phyloP scores from a whole-genome alignment of 2,797 vertebrate species.

The Mormyrops boulengeri region DNA sequence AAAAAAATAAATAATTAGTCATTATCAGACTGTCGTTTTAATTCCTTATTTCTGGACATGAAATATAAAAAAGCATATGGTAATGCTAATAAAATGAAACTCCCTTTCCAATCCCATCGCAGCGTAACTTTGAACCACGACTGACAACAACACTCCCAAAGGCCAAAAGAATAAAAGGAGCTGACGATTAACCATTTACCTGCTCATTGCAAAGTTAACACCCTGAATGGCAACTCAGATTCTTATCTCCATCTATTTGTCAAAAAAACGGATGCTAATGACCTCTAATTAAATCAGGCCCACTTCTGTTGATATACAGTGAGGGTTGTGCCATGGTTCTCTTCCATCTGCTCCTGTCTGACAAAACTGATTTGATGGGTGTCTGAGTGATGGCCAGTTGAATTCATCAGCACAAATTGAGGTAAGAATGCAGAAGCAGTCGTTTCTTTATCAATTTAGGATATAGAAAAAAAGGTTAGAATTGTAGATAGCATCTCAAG shows the following conservation, averaged over 20 bases:
- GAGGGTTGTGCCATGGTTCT: not conserved
- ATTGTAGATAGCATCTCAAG: conserved; percentile 19
- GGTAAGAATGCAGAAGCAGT: conserved; percentile 19
- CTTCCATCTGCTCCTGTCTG: not conserved
- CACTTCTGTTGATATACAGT: not conserved
- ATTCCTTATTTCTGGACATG: conserved; percentile 55
- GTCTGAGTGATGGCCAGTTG: conserved; percentile 19
- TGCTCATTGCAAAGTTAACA: not conserved
- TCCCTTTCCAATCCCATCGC: not conserved
- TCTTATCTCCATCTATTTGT: not conserved
- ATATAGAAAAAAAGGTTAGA: conserved; percentile 18
- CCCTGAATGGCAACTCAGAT: not conserved
- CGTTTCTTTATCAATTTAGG: conserved; percentile 22
- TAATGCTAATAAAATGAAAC: not conserved
- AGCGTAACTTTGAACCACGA: not conserved
- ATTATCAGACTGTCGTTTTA: conserved; percentile 50
- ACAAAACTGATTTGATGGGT: conserved; percentile 13
- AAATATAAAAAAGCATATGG: not conserved
- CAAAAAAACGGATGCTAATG: conserved; percentile 9
- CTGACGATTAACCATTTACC: too few species aligned
- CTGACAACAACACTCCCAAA: not conserved
- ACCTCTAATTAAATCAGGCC: not conserved
- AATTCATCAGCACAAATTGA: conserved; percentile 17
- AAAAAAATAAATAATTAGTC: conserved; percentile 63
- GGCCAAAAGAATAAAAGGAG: not conserved